Conservation (phyloP, 2,888 invertebrate genomes). For the Coleophora deauratella region DNA sequence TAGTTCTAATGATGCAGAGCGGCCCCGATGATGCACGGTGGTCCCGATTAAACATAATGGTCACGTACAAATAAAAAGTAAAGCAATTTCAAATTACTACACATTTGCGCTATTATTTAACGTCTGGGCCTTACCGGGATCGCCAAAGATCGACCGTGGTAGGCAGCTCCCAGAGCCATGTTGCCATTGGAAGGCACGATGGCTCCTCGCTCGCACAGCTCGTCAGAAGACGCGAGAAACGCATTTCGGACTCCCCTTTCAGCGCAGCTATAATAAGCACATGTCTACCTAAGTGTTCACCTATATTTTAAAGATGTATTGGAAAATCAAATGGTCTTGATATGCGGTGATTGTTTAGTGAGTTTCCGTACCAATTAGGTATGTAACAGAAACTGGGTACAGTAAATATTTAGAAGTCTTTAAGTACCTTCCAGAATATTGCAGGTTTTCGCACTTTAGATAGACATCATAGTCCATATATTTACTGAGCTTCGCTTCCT, state of each 20-base stretch:
- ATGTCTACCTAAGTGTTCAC: not conserved
- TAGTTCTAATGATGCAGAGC: too few relatives aligned
- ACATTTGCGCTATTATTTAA: too few relatives aligned
- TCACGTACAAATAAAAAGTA: too few relatives aligned
- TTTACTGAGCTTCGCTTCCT: constrained; percentile 66
- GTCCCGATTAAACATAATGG: too few relatives aligned
- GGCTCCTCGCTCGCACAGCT: constrained; percentile 38
- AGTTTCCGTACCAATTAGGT: too few relatives aligned
- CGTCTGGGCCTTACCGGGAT: constrained; percentile 39
- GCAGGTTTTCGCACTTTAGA: constrained; percentile 90
- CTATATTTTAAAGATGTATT: not conserved
- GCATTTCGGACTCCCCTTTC: constrained; percentile 59
- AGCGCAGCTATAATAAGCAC: constrained; percentile 35
- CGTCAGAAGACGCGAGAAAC: constrained; percentile 34
- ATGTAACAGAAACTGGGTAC: too few relatives aligned
- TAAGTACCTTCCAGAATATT: constrained; percentile 85
- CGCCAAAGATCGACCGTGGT: constrained; percentile 52
- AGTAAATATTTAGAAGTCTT: too few relatives aligned
- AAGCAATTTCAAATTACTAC: too few relatives aligned
- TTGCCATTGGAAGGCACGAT: constrained; percentile 61
- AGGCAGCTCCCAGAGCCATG: constrained; percentile 57
- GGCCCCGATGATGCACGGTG: too few relatives aligned
- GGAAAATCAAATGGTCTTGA: too few relatives aligned
- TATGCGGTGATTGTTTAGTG: too few relatives aligned
- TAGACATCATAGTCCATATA: constrained; percentile 80